A percentile compares a stretch with the other conserved stretches of the same genome.
phyloP scores from a whole-genome alignment of 2,888 invertebrate species.

The Poecilobothrus nobilitatus region DNA sequence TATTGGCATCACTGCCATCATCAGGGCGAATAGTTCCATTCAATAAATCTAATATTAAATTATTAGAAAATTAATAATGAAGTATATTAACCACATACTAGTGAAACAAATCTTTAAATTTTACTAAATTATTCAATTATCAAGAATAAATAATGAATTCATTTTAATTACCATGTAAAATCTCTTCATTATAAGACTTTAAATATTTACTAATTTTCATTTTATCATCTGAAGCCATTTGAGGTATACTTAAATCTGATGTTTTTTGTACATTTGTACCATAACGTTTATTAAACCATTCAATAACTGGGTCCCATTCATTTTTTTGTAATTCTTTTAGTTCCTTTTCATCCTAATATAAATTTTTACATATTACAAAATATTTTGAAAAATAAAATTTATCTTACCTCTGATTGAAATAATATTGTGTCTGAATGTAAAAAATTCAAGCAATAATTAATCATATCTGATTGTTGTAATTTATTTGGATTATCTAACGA shows the following conservation, averaged over 20 bases:
- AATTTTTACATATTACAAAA: conserved; percentile 17
- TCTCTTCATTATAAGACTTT: conserved; percentile 69
- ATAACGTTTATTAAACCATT: conserved; percentile 81
- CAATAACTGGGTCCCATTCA: conserved; percentile 83
- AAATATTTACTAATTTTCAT: conserved; percentile 65
- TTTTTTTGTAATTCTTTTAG: conserved; percentile 64
- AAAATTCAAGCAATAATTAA: conserved; percentile 68
- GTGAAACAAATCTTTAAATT: too few species aligned
- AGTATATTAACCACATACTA: background rate
- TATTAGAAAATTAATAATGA: background rate
- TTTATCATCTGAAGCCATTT: conserved; percentile 57
- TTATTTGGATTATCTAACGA: conserved; percentile 87
- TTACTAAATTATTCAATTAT: background rate
- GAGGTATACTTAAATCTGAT: conserved; percentile 59
- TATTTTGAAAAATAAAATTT: conserved; percentile 10
- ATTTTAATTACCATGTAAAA: conserved; percentile 61
- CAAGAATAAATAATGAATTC: background rate
- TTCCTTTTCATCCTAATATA: conserved; percentile 64
- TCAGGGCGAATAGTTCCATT: too few species aligned
- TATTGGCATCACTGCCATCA: too few species aligned
- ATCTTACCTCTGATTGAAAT: conserved; percentile 62
- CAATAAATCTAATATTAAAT: too few species aligned
- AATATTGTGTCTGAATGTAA: conserved; percentile 75
- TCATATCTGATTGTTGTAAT: conserved; percentile 64
- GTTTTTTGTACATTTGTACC: conserved; percentile 64